A percentile compares a stretch with the other conserved stretches of the same genome.
Evolutionary conservation across 2,888 invertebrate species (phyloP).

Genomic region (Didymodactylos carnosus): DNA sequence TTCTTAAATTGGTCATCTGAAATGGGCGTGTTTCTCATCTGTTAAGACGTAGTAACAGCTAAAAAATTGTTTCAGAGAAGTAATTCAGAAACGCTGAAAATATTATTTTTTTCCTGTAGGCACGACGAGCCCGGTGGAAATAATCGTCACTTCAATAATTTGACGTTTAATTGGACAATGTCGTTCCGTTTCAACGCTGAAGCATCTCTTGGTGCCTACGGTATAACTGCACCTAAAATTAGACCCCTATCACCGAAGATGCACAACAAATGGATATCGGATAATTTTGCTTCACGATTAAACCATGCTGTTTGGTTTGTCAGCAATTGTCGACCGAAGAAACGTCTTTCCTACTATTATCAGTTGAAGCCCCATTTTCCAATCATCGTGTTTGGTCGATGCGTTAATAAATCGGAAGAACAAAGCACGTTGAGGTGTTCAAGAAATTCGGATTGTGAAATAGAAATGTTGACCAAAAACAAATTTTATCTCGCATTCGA

Average conservation of each 20-base stretch:
- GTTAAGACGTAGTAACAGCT: too few relatives aligned
- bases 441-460: neutral
- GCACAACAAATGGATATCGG: neutral
- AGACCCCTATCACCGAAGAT: neutral
- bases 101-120: too few relatives aligned
- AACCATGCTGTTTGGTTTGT: neutral
- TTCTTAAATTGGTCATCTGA: too few relatives aligned
- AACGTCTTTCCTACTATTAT: neutral
- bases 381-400: neutral
- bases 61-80: too few relatives aligned
- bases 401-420: neutral
- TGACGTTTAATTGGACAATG: neutral
- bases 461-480: neutral
- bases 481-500: slow-evolving; percentile 15
- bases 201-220: neutral
- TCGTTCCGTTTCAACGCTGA: neutral
- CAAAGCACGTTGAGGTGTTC: neutral
- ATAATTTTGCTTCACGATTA: neutral
- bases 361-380: neutral
- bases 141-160: neutral
- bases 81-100: too few relatives aligned
- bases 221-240: neutral
- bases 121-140: neutral
- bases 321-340: neutral
- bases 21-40: too few relatives aligned